phyloP scores from a whole-genome alignment of 2,113 vertebrate species.

The Antidorcas marsupialis region DNA sequence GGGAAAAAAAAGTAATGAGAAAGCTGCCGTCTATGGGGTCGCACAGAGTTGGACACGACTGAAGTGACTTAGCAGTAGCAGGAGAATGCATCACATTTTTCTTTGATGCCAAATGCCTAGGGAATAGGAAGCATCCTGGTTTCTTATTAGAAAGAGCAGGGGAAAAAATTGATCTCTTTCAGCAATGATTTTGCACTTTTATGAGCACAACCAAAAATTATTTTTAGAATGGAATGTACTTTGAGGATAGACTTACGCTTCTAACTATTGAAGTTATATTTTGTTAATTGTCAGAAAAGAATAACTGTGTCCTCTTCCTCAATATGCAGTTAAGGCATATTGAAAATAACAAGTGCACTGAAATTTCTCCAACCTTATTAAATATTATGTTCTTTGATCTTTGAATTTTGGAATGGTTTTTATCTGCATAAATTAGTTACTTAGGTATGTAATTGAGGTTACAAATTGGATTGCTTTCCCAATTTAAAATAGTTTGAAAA shows the following conservation, averaged over 20 bases:
- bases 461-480: constrained; percentile 30
- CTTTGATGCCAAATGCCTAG: not conserved
- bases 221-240: constrained; percentile 19
- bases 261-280: constrained; percentile 6
- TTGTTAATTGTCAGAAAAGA: constrained; percentile 28
- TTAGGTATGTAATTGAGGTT: constrained; percentile 45
- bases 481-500: constrained; percentile 53
- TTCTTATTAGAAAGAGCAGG: not conserved
- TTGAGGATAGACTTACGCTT: constrained; percentile 16
- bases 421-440: constrained; percentile 41
- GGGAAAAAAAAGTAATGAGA: not conserved
- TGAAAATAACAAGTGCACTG: constrained; percentile 33
- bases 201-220: constrained; percentile 27
- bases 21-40: not conserved
- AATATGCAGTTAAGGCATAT: not conserved
- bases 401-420: constrained; percentile 43
- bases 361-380: constrained; percentile 37
- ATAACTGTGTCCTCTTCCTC: not conserved
- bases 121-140: not conserved
- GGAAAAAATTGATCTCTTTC: not conserved
- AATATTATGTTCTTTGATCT: constrained; percentile 54
- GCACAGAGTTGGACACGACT: too few species aligned
- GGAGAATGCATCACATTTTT: not conserved
- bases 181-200: not conserved
- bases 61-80: not conserved